Conservation (phyloP, 2,888 invertebrate species). For the Drosophila helvetica region DNA sequence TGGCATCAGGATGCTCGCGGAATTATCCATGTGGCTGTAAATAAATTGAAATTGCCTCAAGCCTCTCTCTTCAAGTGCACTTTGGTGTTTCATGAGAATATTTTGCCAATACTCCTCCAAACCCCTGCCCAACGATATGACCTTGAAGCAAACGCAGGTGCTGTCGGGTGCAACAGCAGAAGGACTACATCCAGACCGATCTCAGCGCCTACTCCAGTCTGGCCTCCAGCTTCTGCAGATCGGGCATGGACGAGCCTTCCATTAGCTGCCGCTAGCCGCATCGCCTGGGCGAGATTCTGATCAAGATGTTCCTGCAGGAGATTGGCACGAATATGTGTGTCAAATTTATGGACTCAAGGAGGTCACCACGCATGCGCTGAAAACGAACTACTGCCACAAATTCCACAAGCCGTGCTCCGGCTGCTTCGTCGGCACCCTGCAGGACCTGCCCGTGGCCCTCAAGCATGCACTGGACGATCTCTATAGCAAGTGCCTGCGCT, state of each 20-base stretch:
- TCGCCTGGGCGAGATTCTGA: conserved; percentile 92
- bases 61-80: conserved; percentile 42
- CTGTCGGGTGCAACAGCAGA: conserved; percentile 47
- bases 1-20: too few relatives aligned
- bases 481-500: conserved; percentile 92
- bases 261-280: conserved; percentile 85
- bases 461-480: conserved; percentile 94
- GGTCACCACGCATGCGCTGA: conserved; percentile 93
- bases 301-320: conserved; percentile 96
- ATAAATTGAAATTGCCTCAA: conserved; percentile 41
- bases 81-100: conserved; percentile 35
- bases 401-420: conserved; percentile 97
- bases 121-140: conserved; percentile 83
- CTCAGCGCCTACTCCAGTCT: conserved; percentile 86
- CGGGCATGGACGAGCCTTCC: conserved; percentile 85
- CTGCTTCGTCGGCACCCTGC: conserved; percentile 93
- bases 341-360: conserved; percentile 98
- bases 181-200: conserved; percentile 85
- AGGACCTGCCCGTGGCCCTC: conserved; percentile 93
- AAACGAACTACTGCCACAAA: conserved; percentile 95
- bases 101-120: conserved; percentile 80
- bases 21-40: not conserved
- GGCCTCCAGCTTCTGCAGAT: conserved; percentile 86
- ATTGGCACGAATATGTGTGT: conserved; percentile 95
- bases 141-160: conserved; percentile 63